Percentiles rank a stretch among this genome's conserved stretches.
These are phyloP conservation scores for Ectemnius continuus DNA, from an alignment of 2,888 invertebrate genomes.

Conservation along the genomic window DNA sequence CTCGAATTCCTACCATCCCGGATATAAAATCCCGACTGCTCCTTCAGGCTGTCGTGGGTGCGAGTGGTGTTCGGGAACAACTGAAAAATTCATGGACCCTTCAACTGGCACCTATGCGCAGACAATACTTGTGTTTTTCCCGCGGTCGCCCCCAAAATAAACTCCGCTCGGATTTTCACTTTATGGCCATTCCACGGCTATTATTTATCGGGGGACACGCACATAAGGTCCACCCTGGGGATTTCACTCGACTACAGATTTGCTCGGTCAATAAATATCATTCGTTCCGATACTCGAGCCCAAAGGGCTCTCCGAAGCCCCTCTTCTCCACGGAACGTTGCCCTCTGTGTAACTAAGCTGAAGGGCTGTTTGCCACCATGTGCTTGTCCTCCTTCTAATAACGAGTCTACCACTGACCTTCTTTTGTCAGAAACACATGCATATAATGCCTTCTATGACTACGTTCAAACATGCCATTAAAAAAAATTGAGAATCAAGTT, in stretches of 20 bases:
- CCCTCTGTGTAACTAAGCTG: conserved; percentile 66
- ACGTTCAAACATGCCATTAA: not conserved
- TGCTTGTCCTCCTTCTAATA: conserved; percentile 56
- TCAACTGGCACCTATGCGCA: not conserved
- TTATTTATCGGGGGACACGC: conserved; percentile 69
- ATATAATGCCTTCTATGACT: not conserved
- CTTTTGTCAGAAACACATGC: not conserved
- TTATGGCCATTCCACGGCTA: conserved; percentile 64
- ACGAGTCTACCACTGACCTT: conserved; percentile 50
- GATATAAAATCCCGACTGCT: conserved; percentile 1
- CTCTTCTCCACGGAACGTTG: conserved; percentile 25
- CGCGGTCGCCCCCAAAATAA: conserved; percentile 45
- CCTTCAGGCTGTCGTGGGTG: not conserved
- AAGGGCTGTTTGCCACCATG: conserved; percentile 63
- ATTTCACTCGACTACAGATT: conserved; percentile 74
- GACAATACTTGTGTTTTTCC: conserved; percentile 33
- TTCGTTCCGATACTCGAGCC: conserved; percentile 77
- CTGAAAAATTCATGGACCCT: conserved; percentile 51
- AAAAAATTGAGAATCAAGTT: not conserved
- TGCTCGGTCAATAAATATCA: conserved; percentile 77
- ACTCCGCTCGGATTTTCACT: conserved; percentile 65
- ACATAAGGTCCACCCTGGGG: conserved; percentile 75
- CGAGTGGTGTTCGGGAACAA: conserved; percentile 23
- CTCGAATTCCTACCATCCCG: conserved; percentile 7
- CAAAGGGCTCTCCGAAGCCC: conserved; percentile 59